Evolutionary conservation across 2,888 invertebrate species (phyloP).

Genomic region (Lasioglossum vierecki): DNA sequence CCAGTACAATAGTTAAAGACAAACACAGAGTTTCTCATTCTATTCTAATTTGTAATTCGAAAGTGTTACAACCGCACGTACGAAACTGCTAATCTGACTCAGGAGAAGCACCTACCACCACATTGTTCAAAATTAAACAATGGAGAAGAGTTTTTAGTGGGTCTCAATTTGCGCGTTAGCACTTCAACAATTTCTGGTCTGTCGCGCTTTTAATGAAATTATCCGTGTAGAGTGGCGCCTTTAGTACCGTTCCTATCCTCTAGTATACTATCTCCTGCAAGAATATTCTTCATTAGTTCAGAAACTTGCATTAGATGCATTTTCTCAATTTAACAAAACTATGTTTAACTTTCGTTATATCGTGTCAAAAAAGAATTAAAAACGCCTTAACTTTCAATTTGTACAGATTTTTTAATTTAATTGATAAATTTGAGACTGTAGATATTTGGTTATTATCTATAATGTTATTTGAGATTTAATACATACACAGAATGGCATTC

Average conservation of each 20-base stretch:
- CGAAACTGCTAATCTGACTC: neutral
- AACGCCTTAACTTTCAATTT: neutral
- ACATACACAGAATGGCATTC: too few species aligned
- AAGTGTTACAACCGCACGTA: neutral
- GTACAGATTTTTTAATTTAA: neutral
- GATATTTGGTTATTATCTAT: too few species aligned
- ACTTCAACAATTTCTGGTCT: neutral
- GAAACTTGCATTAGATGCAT: accelerated
- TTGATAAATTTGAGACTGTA: neutral
- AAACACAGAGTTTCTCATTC: neutral
- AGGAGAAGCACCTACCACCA: neutral
- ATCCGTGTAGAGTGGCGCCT: neutral
- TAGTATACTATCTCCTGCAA: neutral
- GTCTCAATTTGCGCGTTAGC: neutral
- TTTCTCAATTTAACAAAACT: neutral
- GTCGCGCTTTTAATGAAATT: neutral
- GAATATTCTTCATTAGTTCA: neutral
- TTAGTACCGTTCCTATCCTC: neutral
- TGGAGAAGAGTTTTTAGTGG: neutral
- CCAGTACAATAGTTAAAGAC: slow-evolving; percentile 2
- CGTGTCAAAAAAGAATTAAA: neutral
- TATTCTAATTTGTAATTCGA: slow-evolving; percentile 2
- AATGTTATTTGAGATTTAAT: too few species aligned
- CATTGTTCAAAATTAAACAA: neutral
- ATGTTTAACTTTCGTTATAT: neutral